Conservation (phyloP, 2,888 invertebrate genomes). For the Parnassius orleans region DNA sequence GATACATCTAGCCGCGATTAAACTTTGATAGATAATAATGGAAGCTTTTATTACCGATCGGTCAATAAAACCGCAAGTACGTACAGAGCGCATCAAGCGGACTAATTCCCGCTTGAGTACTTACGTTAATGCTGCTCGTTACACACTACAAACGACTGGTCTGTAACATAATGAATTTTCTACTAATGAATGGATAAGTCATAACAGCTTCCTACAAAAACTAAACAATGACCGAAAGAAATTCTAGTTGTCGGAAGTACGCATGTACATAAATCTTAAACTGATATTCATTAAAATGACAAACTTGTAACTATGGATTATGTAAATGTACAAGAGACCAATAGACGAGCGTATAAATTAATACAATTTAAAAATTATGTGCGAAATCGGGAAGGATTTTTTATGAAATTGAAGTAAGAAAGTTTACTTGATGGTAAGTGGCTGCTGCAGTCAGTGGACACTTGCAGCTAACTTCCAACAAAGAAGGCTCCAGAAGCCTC, state of each 20-base stretch:
- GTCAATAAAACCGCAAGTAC: conserved; percentile 21
- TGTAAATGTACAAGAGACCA: too few species aligned
- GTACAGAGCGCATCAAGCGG: background rate
- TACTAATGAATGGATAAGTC: conserved; percentile 4
- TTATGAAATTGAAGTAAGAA: too few species aligned
- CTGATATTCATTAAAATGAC: too few species aligned
- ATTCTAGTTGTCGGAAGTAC: background rate
- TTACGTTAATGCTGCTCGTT: conserved; percentile 11
- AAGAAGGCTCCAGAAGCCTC: too few species aligned
- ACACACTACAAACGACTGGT: conserved; percentile 2
- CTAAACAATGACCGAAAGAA: background rate
- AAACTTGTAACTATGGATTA: too few species aligned
- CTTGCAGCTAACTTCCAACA: too few species aligned
- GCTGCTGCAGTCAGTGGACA: too few species aligned
- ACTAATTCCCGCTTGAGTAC: conserved; percentile 16
- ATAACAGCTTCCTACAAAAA: background rate
- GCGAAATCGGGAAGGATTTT: too few species aligned
- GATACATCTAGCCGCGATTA: conserved; percentile 19
- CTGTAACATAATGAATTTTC: conserved; percentile 2
- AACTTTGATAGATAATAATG: conserved; percentile 15
- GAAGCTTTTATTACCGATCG: conserved; percentile 10
- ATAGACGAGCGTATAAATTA: too few species aligned
- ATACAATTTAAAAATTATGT: too few species aligned
- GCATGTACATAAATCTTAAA: background rate
- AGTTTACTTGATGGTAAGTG: too few species aligned